phyloP scores from a whole-genome alignment of 2,888 invertebrate species.

The Sphaerophoria rueppellii region DNA sequence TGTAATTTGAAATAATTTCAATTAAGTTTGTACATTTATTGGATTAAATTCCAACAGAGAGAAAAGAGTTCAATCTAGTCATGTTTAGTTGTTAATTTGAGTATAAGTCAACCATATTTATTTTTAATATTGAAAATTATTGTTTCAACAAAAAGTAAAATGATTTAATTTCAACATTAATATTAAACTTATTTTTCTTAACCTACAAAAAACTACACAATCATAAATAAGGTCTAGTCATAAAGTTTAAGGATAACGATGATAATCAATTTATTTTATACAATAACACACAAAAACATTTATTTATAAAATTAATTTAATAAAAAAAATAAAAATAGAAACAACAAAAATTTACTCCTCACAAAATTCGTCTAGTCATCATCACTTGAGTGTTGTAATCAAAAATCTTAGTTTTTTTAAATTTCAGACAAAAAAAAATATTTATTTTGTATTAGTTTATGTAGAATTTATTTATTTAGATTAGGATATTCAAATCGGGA shows the following conservation, averaged over 20 bases:
- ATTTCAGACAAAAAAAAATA: no score
- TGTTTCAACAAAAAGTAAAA: neutral
- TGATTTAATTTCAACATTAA: neutral
- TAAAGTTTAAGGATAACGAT: neutral
- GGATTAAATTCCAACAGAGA: conserved; percentile 54
- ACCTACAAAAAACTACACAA: neutral
- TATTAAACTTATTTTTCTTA: neutral
- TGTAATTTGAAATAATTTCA: conserved; percentile 12
- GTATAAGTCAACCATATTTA: neutral
- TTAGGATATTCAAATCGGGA: conserved; percentile 5
- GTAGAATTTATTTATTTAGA: conserved; percentile 3
- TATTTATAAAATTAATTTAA: conserved; percentile 14
- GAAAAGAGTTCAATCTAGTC: conserved; percentile 72
- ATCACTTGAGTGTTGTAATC: no score
- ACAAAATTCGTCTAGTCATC: no score
- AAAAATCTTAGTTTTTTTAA: no score
- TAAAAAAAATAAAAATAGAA: no score
- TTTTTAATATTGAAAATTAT: neutral
- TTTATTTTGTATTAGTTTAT: neutral
- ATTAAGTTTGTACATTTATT: conserved; percentile 56
- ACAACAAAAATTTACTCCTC: no score
- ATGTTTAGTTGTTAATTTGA: conserved; percentile 46
- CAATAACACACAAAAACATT: no score
- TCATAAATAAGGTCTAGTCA: conserved; percentile 12
- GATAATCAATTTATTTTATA: no score